phyloP scores from a whole-genome alignment of 2,113 vertebrate genomes.

The Galemys pyrenaicus region DNA sequence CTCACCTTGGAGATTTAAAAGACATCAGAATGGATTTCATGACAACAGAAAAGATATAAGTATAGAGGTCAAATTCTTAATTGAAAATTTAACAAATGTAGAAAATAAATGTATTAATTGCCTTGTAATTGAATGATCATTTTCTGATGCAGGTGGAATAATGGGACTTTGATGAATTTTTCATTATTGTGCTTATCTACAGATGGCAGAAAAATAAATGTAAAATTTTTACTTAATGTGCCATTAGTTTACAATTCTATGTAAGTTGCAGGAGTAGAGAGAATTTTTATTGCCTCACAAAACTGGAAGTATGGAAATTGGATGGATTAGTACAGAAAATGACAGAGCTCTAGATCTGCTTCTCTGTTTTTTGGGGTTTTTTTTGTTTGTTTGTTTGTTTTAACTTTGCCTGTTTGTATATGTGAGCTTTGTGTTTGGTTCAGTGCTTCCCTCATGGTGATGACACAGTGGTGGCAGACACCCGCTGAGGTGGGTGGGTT shows the following conservation, averaged over 20 bases:
- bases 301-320: background rate
- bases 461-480: background rate
- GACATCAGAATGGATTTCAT: conserved; percentile 15
- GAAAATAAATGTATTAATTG: background rate
- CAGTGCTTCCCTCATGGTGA: background rate
- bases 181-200: background rate
- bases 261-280: background rate
- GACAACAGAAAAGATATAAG: background rate
- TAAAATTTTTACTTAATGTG: background rate
- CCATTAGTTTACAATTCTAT: too few species aligned
- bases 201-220: background rate
- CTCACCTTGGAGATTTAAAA: background rate
- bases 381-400: too few species aligned
- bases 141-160: background rate
- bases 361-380: background rate
- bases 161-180: background rate
- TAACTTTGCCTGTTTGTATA: background rate
- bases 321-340: background rate
- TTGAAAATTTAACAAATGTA: background rate
- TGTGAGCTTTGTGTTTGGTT: background rate
- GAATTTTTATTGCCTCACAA: background rate
- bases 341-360: background rate
- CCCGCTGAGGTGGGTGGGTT: background rate
- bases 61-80: background rate
- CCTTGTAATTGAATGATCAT: background rate